A percentile compares a stretch with the other conserved stretches of the same genome.
These are phyloP conservation scores for Seriola aureovittata DNA, from an alignment of 2,113 vertebrate genomes.

Conservation along the genomic window DNA sequence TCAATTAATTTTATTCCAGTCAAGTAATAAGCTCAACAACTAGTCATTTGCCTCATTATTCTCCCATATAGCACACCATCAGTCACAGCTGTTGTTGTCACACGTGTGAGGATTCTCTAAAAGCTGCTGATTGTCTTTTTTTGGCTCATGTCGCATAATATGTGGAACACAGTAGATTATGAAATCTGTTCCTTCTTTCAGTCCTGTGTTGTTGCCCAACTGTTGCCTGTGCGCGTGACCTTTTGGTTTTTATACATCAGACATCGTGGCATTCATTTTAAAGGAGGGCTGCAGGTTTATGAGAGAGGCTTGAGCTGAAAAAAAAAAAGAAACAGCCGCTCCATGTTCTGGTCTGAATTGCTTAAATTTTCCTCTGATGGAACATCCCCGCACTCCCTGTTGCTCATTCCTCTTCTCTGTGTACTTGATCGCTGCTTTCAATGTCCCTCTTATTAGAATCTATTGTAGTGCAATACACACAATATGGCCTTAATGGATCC, in stretches of 20 bases:
- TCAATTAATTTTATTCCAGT: too few species aligned
- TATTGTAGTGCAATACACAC: constrained; percentile 48
- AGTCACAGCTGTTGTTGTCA: not conserved
- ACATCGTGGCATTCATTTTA: not conserved
- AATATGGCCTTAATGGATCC: constrained; percentile 57
- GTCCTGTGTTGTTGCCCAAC: not conserved
- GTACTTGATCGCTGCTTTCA: constrained; percentile 39
- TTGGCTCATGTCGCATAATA: not conserved
- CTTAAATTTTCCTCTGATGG: constrained; percentile 14
- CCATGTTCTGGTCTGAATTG: constrained; percentile 14
- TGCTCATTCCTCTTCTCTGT: constrained; percentile 30
- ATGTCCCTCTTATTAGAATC: constrained; percentile 28
- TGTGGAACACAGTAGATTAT: not conserved
- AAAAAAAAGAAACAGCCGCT: not conserved
- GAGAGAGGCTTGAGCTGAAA: not conserved
- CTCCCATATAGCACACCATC: too few species aligned
- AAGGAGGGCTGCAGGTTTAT: not conserved
- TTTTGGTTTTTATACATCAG: constrained; percentile 21
- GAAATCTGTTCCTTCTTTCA: not conserved
- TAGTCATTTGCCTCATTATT: too few species aligned
- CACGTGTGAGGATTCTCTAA: not conserved
- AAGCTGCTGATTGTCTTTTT: not conserved
- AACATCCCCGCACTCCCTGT: constrained; percentile 23
- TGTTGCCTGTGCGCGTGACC: constrained; percentile 2
- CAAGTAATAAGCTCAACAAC: too few species aligned